Base-by-base conservation (phyloP, 2,797 vertebrate species). In the Rhinogobio ventralis region DNA sequence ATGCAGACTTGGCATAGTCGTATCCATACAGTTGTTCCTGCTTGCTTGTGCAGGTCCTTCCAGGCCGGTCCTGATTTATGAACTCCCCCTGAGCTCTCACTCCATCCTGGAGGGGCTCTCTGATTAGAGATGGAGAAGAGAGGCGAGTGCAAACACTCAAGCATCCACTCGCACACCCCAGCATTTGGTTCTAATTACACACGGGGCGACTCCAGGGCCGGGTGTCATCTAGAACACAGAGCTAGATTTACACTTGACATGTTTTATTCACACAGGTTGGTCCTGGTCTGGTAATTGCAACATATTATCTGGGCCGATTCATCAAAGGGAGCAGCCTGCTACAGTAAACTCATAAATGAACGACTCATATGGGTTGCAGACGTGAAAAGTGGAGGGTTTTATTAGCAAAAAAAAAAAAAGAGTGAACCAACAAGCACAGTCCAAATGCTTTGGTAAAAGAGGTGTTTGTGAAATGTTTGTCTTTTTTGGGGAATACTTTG, bases 111-210 rank as follows among this genome's bases (percentile, higher is more conserved):
- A 89, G 93, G 93, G 93, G 91, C 89, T 93, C 91, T 93, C 92
- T 95, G 95, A 95, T 96, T 95, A 95, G 93, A 93, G 93, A 93
- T 92, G 94, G 93, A 89, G 92, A 85, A 87, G 84, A 92, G 91
- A 93, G 92, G 79, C 10, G 81, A 82, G 80, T 49, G 66, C 79
- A 82, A 85, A 69, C 68, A 81, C 85, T 77, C 68, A 86, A 76
- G 62, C 82, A 90, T 89, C 79, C 82, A 66, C 87, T 67, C 85
- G 79, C 89, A 77, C 87, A 71, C 76, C 45, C 55, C 42, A 86
- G 62, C 87, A 86, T 91, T 87, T 90, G 86, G 87, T 88, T 90
- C 82, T 90, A 86, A 90, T 90, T 90, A 87, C 83, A 83, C 89
- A 89, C 75, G 82, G 53, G 23, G 80, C 82, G 87, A 88, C 86